Conservation (phyloP, 2,797 vertebrate species). For the Coregonus sp. region DNA sequence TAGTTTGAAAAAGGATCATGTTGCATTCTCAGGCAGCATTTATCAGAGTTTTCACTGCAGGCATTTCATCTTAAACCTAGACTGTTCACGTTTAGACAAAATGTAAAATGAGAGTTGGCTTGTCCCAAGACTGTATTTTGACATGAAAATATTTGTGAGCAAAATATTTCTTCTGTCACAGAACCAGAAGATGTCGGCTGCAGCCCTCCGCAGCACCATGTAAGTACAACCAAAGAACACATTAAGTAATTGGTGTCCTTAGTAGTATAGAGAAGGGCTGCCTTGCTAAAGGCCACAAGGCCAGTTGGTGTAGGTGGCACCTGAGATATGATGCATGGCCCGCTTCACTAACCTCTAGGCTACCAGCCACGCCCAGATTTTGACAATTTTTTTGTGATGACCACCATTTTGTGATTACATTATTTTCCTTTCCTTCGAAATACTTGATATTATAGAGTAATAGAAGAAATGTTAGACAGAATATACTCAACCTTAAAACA, state of each 20-base stretch:
- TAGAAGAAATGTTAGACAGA: not conserved
- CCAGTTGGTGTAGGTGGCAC: not conserved
- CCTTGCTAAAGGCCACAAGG: not conserved
- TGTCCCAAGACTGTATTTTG: not conserved
- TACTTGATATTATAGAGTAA: not conserved
- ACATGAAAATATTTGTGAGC: not conserved
- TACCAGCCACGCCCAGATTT: not conserved
- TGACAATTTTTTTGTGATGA: not conserved
- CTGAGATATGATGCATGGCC: not conserved
- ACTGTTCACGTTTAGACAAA: not conserved
- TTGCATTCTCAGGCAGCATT: not conserved
- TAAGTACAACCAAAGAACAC: slow-evolving; percentile 65
- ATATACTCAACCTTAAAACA: not conserved
- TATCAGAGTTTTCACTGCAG: not conserved
- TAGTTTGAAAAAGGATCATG: too few relatives aligned
- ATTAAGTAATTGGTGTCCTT: not conserved
- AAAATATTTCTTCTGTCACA: slow-evolving; percentile 50
- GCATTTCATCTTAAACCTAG: not conserved
- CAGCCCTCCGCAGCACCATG: slow-evolving; percentile 81
- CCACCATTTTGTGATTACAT: not conserved
- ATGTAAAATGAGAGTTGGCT: not conserved
- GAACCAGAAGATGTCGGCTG: slow-evolving; percentile 95
- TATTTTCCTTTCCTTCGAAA: not conserved
- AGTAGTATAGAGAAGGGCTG: not conserved
- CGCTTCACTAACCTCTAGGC: not conserved